phyloP scores from a whole-genome alignment of 2,797 vertebrate species.

The Poecilia gillii region DNA sequence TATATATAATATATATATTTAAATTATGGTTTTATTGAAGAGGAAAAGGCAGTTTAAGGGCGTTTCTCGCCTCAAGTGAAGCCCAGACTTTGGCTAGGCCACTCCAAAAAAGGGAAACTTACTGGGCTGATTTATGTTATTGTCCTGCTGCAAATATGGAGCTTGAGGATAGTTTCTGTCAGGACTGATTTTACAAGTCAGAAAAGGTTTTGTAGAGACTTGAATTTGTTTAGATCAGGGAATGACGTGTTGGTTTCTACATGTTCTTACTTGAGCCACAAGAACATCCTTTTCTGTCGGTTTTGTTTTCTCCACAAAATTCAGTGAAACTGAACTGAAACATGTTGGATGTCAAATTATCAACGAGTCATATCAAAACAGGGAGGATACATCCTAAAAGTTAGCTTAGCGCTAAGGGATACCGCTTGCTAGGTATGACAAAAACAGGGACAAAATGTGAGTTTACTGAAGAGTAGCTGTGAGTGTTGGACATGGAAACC shows the following conservation, averaged over 20 bases:
- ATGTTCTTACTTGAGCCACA: too few relatives aligned
- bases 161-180: not conserved
- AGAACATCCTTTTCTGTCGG: too few relatives aligned
- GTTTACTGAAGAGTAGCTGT: too few relatives aligned
- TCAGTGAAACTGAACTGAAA: not conserved
- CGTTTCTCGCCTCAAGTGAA: too few relatives aligned
- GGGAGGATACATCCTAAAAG: not conserved
- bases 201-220: too few relatives aligned
- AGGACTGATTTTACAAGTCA: too few relatives aligned
- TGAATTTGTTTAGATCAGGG: too few relatives aligned
- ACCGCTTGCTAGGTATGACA: not conserved
- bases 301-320: too few relatives aligned
- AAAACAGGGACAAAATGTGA: not conserved
- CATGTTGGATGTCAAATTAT: not conserved
- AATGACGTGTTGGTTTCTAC: not conserved
- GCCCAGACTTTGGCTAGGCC: not conserved
- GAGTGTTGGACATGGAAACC: not conserved
- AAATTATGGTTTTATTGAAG: not conserved
- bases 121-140: not conserved
- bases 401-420: not conserved
- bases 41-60: too few relatives aligned
- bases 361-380: not conserved
- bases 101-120: not conserved
- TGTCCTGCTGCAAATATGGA: not conserved
- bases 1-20: not conserved